Base-by-base conservation (phyloP, 2,888 invertebrate species). In the Perdita meconis region DNA sequence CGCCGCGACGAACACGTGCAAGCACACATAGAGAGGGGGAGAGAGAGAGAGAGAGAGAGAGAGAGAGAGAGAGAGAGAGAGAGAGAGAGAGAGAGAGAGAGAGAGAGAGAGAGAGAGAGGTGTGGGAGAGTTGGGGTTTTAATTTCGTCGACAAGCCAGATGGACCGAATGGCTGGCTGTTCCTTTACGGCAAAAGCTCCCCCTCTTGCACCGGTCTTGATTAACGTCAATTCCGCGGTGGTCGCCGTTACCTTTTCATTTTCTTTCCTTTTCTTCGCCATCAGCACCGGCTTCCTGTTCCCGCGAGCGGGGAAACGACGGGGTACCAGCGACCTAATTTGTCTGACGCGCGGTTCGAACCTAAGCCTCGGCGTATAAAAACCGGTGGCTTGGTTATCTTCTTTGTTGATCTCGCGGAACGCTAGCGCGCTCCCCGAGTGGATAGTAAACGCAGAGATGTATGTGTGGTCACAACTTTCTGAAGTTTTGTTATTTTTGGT, bases 161-260 rank as follows among this genome's bases (percentile, higher is more conserved):
- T 78, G 77, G 75, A 50, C 75, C 69, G 60, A 78, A 77, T 77
- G 63, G 55, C 42, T 42, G 19, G 55, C 44, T 30, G 44, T 63
- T 71, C 60, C 63, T 53, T 67, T 64, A 70, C 69, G 59, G 53
- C 68, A 38, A 19, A n/a, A n/a, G n/a, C n/a, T n/a, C n/a, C n/a
- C n/a, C 13, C 40, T 56, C 40, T 55, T 47, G 61, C 38, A 68
- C 36, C 22, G 55, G 40, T 63, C 72, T 80, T 81, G 80, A 81
- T 81, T 77, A 77, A 81, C 72, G 80, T 69, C 80, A 38, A 80
- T 77, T 81, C 68, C 68, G 63, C 53, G 70, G 59, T 61, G 63
- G 68, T 57, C 26, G 50, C 72, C 64, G 59, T 77, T 77, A 80
- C 63, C 55, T 69, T 80, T 71, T 72, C 75, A 60, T 71, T 77